Evolutionary conservation across 2,797 vertebrate genomes (phyloP), one percentile per base, ranked within the genome.

Genomic region (Coregonus suidteri): DNA sequence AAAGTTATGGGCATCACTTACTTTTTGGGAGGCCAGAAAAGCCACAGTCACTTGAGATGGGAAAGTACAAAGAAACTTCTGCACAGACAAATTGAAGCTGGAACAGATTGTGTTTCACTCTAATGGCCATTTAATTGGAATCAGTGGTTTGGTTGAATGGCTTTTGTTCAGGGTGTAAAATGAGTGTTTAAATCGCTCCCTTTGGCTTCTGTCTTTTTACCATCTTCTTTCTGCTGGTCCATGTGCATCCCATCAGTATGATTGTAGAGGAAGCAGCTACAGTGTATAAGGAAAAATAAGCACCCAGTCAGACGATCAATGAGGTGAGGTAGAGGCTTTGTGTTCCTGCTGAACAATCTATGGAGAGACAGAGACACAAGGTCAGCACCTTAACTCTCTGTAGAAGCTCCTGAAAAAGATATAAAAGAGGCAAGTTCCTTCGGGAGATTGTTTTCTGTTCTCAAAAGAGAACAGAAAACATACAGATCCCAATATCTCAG

Each of bases 41-140:
- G 20, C 41, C 16, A 56, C 67, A 9, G 14, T 53, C 65, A 74
- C 54, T 69, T 73, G 20, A 59, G 52, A 35, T 53, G 15, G n/a
- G 7, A 6, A 18, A 31, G 52, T 41, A 41, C 30, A 73, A 51
- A 54, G 64, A 91, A 87, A 87, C 85, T 86, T 82, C 88, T 86
- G 90, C 77, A 71, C 85, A 81, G 82, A 92, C 92, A 90, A 89
- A 90, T 89, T 92, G 92, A 92, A 94, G 87, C 90, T 78, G 78
- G 82, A 89, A 83, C 87, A 91, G 91, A 85, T 93, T 91, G 85
- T 84, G 88, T 95, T 94, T 95, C 92, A 85, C 54, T 0, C 84
- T 94, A 95, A 95, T 94, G 92, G 94, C 81, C 85, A 88, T 93
- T 91, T 96, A 95, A 95, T 94, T 95, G 94, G 93, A 94, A 92